phyloP scores from a whole-genome alignment of 2,888 invertebrate species.

The Megastigmus dorsalis region DNA sequence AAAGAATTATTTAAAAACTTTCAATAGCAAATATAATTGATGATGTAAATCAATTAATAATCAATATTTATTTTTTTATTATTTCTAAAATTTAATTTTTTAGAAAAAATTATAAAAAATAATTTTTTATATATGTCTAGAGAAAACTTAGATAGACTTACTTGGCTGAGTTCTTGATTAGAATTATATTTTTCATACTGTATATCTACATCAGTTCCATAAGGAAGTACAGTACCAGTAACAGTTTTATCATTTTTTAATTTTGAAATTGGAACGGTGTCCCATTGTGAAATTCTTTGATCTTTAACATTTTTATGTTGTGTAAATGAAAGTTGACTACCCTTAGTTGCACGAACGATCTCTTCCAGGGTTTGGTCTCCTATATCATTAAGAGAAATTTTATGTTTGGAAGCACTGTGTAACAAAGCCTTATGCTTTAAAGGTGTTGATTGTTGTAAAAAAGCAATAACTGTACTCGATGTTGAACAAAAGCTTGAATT shows the following conservation, averaged over 20 bases:
- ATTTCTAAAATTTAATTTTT: not conserved
- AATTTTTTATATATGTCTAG: not conserved
- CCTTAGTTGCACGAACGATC: constrained; percentile 55
- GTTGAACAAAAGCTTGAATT: constrained; percentile 84
- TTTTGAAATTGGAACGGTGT: constrained; percentile 30
- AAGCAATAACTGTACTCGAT: constrained; percentile 79
- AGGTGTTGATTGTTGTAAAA: constrained; percentile 75
- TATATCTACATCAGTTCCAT: constrained; percentile 55
- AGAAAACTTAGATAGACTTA: too few species aligned
- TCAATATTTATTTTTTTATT: not conserved
- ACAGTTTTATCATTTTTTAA: constrained; percentile 36
- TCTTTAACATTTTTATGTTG: constrained; percentile 12
- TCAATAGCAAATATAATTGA: too few species aligned
- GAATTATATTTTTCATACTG: constrained; percentile 39
- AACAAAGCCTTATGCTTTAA: constrained; percentile 58
- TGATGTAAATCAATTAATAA: too few species aligned
- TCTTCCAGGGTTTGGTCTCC: constrained; percentile 56
- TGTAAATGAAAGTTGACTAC: constrained; percentile 45
- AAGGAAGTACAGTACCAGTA: constrained; percentile 49
- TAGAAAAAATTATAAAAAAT: not conserved
- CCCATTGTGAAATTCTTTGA: constrained; percentile 38
- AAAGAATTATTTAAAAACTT: too few species aligned
- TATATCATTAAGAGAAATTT: constrained; percentile 42
- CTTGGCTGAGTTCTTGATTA: constrained; percentile 40
- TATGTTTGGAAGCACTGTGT: constrained; percentile 49